Evolutionary conservation across 2,113 vertebrate genomes (phyloP).

Genomic region (Sturnira hondurensis): DNA sequence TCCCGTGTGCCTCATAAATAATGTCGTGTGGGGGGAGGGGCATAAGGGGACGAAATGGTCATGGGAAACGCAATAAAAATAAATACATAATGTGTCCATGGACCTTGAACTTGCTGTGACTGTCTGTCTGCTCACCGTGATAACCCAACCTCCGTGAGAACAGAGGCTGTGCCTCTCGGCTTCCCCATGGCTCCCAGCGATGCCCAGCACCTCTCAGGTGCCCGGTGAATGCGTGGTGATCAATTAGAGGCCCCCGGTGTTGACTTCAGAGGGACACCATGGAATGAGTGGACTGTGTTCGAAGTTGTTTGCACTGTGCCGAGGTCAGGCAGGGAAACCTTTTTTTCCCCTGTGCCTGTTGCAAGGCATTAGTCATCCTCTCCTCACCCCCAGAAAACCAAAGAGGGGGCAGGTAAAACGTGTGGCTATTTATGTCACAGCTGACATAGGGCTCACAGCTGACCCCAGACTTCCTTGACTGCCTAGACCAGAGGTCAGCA

Average conservation of each 20-base stretch:
- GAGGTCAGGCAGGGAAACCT: conserved; percentile 8
- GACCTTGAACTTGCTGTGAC: not conserved
- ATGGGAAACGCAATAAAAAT: too few relatives aligned
- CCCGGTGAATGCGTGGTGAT: not conserved
- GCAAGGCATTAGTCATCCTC: conserved; percentile 30
- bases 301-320: conserved; percentile 23
- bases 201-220: not conserved
- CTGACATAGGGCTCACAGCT: conserved; percentile 15
- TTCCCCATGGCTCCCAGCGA: not conserved
- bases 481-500: conserved; percentile 43
- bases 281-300: not conserved
- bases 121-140: not conserved
- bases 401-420: not conserved
- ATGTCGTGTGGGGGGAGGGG: too few relatives aligned
- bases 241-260: not conserved
- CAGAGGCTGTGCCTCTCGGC: not conserved
- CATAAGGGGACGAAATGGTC: too few relatives aligned
- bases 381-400: not conserved
- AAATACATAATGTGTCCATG: not conserved
- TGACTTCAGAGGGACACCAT: not conserved
- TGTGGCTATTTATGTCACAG: conserved; percentile 35
- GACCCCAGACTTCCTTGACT: conserved; percentile 20
- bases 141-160: not conserved
- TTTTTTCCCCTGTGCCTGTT: not conserved
- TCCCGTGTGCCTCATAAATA: not conserved